A percentile compares a stretch with the other conserved stretches of the same genome.
Conservation (phyloP, 2,797 vertebrate species). For the Geotrypetes seraphini region DNA sequence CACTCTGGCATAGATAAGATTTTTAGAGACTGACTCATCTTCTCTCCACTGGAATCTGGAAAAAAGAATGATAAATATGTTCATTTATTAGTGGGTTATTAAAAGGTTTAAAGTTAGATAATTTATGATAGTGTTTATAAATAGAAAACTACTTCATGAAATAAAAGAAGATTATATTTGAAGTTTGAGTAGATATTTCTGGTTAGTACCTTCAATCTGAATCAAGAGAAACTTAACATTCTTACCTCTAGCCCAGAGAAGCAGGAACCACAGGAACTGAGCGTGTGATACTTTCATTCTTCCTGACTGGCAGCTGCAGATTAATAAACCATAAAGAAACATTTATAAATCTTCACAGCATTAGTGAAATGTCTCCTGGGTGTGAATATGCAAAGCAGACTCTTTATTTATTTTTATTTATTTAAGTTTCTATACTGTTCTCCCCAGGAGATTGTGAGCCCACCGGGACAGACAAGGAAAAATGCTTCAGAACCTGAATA, state of each 20-base stretch:
- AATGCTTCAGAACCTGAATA: no score
- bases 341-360: no score
- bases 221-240: no score
- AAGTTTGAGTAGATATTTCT: not conserved
- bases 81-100: not conserved
- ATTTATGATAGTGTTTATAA: not conserved
- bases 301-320: not conserved
- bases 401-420: no score
- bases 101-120: no score
- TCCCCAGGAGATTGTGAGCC: no score
- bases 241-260: not conserved
- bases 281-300: rapidly evolving
- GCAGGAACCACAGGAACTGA: not conserved
- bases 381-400: no score
- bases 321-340: no score
- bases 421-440: no score
- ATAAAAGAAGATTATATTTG: not conserved
- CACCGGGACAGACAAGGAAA: no score
- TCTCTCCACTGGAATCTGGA: not conserved
- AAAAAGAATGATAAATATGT: no score
- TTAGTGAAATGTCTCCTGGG: no score
- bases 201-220: not conserved
- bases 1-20: not conserved
- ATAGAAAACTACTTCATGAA: not conserved
- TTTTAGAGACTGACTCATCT: not conserved